These are phyloP conservation scores for Brachyptera risi DNA, from an alignment of 2,888 invertebrate species.

Conservation along the genomic window DNA sequence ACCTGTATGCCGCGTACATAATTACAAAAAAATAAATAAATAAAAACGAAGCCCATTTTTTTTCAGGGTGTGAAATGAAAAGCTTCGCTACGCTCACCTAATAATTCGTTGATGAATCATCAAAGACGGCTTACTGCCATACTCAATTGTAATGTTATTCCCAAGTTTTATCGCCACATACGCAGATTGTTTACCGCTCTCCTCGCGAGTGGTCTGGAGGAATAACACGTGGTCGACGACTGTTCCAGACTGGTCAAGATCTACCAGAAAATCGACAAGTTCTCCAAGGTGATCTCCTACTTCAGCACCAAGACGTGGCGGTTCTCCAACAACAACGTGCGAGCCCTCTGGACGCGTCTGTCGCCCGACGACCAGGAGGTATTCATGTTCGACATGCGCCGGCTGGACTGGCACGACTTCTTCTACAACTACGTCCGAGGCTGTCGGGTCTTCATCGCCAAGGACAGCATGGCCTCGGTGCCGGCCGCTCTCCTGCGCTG, in stretches of 20 bases:
- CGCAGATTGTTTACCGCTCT: too few species aligned
- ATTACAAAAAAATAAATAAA: too few species aligned
- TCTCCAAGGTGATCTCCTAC: slow-evolving; percentile 69
- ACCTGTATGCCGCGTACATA: too few species aligned
- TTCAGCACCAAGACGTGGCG: slow-evolving; percentile 77
- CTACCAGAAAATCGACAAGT: slow-evolving; percentile 69
- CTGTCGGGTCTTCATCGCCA: slow-evolving; percentile 69
- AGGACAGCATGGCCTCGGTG: slow-evolving; percentile 71
- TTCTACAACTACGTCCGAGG: slow-evolving; percentile 67
- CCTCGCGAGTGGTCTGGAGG: too few species aligned
- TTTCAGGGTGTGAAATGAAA: too few species aligned
- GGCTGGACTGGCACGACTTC: slow-evolving; percentile 72
- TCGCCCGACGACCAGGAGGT: slow-evolving; percentile 54
- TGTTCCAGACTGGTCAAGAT: slow-evolving; percentile 64
- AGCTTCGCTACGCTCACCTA: too few species aligned
- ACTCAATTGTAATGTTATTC: too few species aligned
- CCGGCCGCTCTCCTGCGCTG: slow-evolving; percentile 61
- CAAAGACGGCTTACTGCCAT: too few species aligned
- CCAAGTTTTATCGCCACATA: too few species aligned
- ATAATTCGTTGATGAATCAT: too few species aligned
- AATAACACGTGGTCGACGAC: too few species aligned
- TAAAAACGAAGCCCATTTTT: too few species aligned
- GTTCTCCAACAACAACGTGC: slow-evolving; percentile 60
- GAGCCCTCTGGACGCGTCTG: slow-evolving; percentile 55
- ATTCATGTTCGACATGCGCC: slow-evolving; percentile 68